Conservation (phyloP, 2,888 invertebrate species). For the Tetranychus piercei region DNA sequence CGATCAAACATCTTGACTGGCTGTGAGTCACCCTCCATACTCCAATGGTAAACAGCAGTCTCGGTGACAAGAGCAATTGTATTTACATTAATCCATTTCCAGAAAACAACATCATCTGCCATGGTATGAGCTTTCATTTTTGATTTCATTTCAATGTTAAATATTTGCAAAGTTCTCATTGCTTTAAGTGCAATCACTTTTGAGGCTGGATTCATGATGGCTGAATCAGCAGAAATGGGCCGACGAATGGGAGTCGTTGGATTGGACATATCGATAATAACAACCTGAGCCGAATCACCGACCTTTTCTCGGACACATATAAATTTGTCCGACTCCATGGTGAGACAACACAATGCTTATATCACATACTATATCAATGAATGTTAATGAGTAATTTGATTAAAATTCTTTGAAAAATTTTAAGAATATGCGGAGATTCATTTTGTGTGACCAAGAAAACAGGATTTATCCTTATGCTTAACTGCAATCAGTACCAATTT, state of each 20-base stretch:
- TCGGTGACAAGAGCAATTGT: conserved; percentile 90
- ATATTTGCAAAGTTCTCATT: conserved; percentile 90
- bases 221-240: conserved; percentile 94
- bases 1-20: conserved; percentile 92
- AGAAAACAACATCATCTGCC: conserved; percentile 89
- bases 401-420: no score
- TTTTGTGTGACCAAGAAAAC: no score
- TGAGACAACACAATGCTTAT: no score
- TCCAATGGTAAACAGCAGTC: conserved; percentile 89
- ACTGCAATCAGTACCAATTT: no score
- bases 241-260: conserved; percentile 79
- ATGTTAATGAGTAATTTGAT: no score
- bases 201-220: conserved; percentile 98
- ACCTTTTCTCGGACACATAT: conserved; percentile 96
- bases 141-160: conserved; percentile 98
- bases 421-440: no score
- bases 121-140: conserved; percentile 97
- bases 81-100: conserved; percentile 97
- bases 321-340: conserved; percentile 99
- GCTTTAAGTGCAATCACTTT: conserved; percentile 51
- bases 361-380: no score
- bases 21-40: conserved; percentile 91
- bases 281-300: conserved; percentile 85
- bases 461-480: no score
- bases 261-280: conserved; percentile 95